phyloP scores from a whole-genome alignment of 2,888 invertebrate genomes.

The Parnassius apollo region DNA sequence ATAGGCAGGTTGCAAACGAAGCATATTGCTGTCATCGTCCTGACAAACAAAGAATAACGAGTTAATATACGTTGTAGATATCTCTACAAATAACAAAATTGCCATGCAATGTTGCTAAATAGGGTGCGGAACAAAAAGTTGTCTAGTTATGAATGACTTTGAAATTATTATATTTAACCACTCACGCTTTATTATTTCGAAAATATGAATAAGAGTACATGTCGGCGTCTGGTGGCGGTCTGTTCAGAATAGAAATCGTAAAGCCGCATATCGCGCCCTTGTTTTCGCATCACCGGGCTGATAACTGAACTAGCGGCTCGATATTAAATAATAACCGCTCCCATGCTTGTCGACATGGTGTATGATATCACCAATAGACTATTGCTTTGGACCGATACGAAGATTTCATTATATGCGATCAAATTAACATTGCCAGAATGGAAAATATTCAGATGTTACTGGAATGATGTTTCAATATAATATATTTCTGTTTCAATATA shows the following conservation, averaged over 20 bases:
- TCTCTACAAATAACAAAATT: too few species aligned
- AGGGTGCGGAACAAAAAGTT: background rate
- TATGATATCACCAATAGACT: conserved; percentile 62
- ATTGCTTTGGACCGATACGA: conserved; percentile 40
- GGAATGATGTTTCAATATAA: background rate
- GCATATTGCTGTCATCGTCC: conserved; percentile 96
- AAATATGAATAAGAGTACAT: conserved; percentile 65
- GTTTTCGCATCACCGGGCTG: conserved; percentile 67
- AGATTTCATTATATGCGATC: conserved; percentile 20
- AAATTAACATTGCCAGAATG: background rate
- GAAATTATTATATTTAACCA: conserved; percentile 32
- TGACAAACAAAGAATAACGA: conserved; percentile 67
- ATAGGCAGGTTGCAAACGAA: conserved; percentile 98
- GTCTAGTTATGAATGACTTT: background rate
- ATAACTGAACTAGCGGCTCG: conserved; percentile 63
- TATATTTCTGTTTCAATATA: background rate
- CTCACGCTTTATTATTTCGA: conserved; percentile 74
- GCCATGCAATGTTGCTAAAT: background rate
- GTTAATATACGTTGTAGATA: conserved; percentile 1
- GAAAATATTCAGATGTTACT: background rate
- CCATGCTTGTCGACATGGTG: conserved; percentile 59
- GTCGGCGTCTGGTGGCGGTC: conserved; percentile 39
- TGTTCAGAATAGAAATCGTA: conserved; percentile 49
- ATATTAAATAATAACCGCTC: conserved; percentile 75
- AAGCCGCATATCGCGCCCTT: conserved; percentile 64